Percentiles rank a stretch among this genome's conserved stretches.
phyloP scores from a whole-genome alignment of 2,888 invertebrate genomes.

The Branchellion lobata region DNA sequence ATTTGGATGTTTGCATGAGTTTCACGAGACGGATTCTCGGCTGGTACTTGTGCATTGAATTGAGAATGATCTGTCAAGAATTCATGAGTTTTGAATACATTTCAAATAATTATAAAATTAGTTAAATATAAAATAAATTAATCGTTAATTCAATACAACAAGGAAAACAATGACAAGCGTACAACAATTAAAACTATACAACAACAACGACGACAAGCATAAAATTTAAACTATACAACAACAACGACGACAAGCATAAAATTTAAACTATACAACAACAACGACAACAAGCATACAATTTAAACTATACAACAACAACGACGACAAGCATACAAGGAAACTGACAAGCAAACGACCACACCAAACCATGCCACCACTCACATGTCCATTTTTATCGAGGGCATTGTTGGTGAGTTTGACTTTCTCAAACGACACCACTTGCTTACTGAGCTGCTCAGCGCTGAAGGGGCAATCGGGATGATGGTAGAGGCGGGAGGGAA shows the following conservation, averaged over 20 bases:
- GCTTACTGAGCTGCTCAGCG: conserved; percentile 86
- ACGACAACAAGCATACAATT: too few relatives aligned
- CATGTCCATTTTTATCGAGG: conserved; percentile 68
- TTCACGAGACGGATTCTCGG: conserved; percentile 75
- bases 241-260: too few relatives aligned
- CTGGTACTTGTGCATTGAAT: conserved; percentile 99
- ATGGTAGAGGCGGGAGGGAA: conserved; percentile 85
- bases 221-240: too few relatives aligned
- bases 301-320: too few relatives aligned
- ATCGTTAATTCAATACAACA: too few relatives aligned
- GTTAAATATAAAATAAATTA: neutral
- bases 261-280: too few relatives aligned
- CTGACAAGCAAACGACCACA: too few relatives aligned
- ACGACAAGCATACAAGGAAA: too few relatives aligned
- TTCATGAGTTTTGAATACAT: too few relatives aligned
- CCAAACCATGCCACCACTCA: conserved; percentile 52
- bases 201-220: too few relatives aligned
- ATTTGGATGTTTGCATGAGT: neutral
- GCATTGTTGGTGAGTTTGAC: conserved; percentile 97
- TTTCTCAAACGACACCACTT: conserved; percentile 96
- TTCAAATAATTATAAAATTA: neutral
- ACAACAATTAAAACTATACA: too few relatives aligned
- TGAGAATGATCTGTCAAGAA: conserved; percentile 89
- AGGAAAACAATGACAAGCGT: neutral
- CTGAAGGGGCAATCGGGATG: conserved; percentile 96